Evolutionary conservation across 2,888 invertebrate species (phyloP), one percentile per base, ranked within the genome.

Genomic region (Pelosia muscerda): DNA sequence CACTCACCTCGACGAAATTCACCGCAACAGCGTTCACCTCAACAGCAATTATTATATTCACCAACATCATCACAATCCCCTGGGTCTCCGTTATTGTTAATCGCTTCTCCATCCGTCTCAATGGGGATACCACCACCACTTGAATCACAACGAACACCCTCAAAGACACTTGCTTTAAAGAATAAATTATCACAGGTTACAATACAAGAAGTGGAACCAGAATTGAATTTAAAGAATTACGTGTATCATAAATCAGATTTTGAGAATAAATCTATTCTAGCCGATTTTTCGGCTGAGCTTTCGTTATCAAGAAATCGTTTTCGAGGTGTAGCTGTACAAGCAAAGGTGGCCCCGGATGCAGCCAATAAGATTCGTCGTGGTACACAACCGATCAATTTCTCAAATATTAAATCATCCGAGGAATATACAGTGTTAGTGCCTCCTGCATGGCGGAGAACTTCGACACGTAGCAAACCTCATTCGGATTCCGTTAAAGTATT

Each of bases 201-300:
- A n/a, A 62, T 22, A 26, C 22, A 28, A 22, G 26, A 26, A 22
- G 22, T 26, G 26, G 26, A n/a, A 28, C 26, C 49, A 19, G n/a
- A 53, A 13, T 55, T 49, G n/a, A 6, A 49, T n/a, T 49, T 49
- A 13, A 19, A 13, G 4, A 28, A 26, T 61, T 49, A 26, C 19
- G 1, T 25, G 6, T 8, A 13, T 6, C n/a, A 26, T 22, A 61
- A 26, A 22, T 26, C 26, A 13, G 26, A n/a, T 42, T 26, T 49
- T 1, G 49, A 62, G 2, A 49, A 62, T 22, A 62, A 62, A 22
- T 62, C 53, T n/a, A 28, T 62, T 22, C 13, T 53, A 28, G 53
- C 61, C 3, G 22, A 62, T 22, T 62, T 62, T 53, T 49, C 61
- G 3, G 22, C 26, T 26, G 61, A 62, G 28, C 2, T 26, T 53